Conservation (phyloP, 2,888 invertebrate genomes). For the Drosophila niveifrons region DNA sequence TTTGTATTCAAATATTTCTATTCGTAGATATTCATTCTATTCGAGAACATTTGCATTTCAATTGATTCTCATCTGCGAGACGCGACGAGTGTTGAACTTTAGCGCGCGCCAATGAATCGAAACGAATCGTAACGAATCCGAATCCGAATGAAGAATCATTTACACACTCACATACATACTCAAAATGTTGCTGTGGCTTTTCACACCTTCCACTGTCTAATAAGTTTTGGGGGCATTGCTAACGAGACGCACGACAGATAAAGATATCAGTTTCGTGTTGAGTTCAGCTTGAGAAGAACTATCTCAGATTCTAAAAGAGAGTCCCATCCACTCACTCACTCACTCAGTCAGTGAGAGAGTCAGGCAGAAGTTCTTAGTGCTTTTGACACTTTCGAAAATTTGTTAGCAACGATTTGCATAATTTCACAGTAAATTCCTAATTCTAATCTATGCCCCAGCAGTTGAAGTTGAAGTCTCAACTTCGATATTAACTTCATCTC, state of each 20-base stretch:
- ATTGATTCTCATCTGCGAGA: conserved; percentile 67
- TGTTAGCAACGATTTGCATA: conserved; percentile 75
- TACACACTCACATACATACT: conserved; percentile 43
- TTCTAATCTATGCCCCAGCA: conserved; percentile 58
- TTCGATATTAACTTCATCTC: background rate
- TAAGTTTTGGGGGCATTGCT: conserved; percentile 47
- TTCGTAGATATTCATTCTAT: conserved; percentile 34
- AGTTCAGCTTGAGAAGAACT: background rate
- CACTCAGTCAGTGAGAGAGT: background rate
- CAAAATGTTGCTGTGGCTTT: conserved; percentile 42
- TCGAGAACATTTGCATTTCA: conserved; percentile 72
- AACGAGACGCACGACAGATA: conserved; percentile 58
- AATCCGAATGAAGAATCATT: conserved; percentile 50
- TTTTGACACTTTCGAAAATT: conserved; percentile 78
- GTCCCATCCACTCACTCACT: background rate
- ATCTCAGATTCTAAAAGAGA: conserved; percentile 25
- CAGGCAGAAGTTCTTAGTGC: conserved; percentile 39
- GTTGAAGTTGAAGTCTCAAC: conserved; percentile 9
- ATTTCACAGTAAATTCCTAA: conserved; percentile 80
- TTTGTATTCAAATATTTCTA: conserved; percentile 76
- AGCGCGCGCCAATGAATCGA: conserved; percentile 69
- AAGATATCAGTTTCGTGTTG: conserved; percentile 73
- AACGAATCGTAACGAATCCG: conserved; percentile 1
- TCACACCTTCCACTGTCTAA: conserved; percentile 68
- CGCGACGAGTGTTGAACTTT: conserved; percentile 67